These are phyloP conservation scores for Dasypolia templi DNA, from an alignment of 2,888 invertebrate genomes.

Conservation along the genomic window DNA sequence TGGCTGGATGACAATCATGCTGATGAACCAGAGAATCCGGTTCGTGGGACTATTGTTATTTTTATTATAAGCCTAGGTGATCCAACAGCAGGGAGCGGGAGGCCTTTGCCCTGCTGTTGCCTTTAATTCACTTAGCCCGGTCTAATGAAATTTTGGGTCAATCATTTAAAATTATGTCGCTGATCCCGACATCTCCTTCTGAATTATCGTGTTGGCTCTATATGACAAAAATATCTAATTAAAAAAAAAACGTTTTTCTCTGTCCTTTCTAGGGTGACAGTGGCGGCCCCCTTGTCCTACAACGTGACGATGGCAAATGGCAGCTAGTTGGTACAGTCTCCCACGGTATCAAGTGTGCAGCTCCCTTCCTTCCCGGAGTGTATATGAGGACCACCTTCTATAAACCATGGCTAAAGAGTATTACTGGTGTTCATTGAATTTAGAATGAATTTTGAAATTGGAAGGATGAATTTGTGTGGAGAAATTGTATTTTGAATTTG, in stretches of 20 bases:
- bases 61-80: no score
- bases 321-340: slow-evolving; percentile 97
- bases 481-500: slow-evolving; percentile 9
- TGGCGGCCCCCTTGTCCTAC: slow-evolving; percentile 96
- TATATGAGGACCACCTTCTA: slow-evolving; percentile 98
- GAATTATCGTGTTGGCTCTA: no score
- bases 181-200: no score
- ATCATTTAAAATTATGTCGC: no score
- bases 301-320: slow-evolving; percentile 95
- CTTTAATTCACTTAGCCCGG: no score
- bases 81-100: no score
- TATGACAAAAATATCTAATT: neutral
- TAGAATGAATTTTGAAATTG: neutral
- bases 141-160: no score
- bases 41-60: no score
- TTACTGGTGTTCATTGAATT: slow-evolving; percentile 93
- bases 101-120: no score
- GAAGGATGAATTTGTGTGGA: neutral
- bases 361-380: slow-evolving; percentile 97
- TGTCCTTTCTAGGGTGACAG: slow-evolving; percentile 95
- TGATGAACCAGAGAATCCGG: neutral
- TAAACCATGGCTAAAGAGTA: slow-evolving; percentile 96
- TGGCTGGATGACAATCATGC: no score
- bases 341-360: slow-evolving; percentile 98
- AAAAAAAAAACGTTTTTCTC: neutral